A percentile compares a stretch with the other conserved stretches of the same genome.
Evolutionary conservation across 2,888 invertebrate species (phyloP).

Genomic region (Lasioglossum figueresi): DNA sequence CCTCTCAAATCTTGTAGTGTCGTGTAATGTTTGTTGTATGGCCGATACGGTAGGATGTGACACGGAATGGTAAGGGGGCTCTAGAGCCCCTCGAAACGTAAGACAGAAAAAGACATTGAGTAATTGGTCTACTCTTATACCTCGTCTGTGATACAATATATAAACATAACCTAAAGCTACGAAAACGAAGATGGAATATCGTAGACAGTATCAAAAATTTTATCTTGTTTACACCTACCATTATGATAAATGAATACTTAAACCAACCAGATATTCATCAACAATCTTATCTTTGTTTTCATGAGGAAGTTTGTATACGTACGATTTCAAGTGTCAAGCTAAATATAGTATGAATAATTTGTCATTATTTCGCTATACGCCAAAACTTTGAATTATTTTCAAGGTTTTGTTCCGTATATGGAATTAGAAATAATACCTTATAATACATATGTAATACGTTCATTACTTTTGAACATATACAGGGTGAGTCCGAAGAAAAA

Average conservation of each 20-base stretch:
- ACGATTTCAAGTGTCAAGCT: background rate
- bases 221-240: conserved; percentile 14
- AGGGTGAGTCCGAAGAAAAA: too few species aligned
- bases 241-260: conserved; percentile 20
- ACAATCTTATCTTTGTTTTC: background rate
- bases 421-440: background rate
- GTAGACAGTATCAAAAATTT: background rate
- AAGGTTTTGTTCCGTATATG: background rate
- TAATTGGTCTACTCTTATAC: too few species aligned
- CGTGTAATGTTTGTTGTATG: too few species aligned
- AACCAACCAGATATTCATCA: conserved; percentile 34
- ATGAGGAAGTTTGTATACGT: background rate
- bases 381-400: background rate
- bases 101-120: too few species aligned
- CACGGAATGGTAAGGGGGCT: too few species aligned
- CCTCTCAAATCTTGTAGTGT: too few species aligned
- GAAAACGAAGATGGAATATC: background rate
- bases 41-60: too few species aligned
- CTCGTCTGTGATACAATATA: background rate
- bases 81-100: too few species aligned
- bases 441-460: background rate
- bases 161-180: conserved; percentile 58
- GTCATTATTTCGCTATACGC: background rate
- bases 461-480: background rate
- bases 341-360: background rate